Evolutionary conservation across 2,888 invertebrate species (phyloP).

Genomic region (Melanotus villosus): DNA sequence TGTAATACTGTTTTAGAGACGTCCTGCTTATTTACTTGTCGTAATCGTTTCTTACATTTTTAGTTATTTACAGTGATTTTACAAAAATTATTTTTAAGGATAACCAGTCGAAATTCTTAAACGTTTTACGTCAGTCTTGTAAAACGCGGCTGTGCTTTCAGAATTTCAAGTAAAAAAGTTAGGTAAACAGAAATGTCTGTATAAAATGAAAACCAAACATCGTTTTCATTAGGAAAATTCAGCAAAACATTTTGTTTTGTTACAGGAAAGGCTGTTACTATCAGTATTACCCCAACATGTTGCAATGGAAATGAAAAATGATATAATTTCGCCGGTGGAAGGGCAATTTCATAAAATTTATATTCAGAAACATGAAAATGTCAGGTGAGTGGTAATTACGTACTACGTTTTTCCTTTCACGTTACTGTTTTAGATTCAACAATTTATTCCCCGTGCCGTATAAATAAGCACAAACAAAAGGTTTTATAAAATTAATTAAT

Average conservation of each 20-base stretch:
- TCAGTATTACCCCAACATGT: conserved; percentile 92
- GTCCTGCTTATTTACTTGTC: no score
- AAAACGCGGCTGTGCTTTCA: no score
- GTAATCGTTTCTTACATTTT: no score
- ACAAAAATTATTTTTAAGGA: no score
- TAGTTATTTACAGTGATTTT: no score
- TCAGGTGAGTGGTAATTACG: conserved; percentile 76
- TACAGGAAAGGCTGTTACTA: conserved; percentile 85
- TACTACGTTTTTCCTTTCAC: conserved; percentile 28
- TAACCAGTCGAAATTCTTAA: no score
- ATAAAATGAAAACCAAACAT: not conserved
- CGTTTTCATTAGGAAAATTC: not conserved
- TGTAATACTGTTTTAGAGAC: no score
- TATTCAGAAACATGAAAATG: conserved; percentile 93
- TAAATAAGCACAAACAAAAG: not conserved
- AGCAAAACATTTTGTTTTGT: conserved; percentile 45
- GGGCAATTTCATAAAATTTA: conserved; percentile 96
- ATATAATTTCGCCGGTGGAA: conserved; percentile 91
- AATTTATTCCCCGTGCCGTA: not conserved
- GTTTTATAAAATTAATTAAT: not conserved
- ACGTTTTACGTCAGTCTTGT: no score
- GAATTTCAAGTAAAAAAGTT: no score
- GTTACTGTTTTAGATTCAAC: not conserved
- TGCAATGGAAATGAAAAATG: conserved; percentile 96
- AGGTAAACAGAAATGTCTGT: no score